Evolutionary conservation across 2,888 invertebrate genomes (phyloP).

Genomic region (Agrilus cyanescens): DNA sequence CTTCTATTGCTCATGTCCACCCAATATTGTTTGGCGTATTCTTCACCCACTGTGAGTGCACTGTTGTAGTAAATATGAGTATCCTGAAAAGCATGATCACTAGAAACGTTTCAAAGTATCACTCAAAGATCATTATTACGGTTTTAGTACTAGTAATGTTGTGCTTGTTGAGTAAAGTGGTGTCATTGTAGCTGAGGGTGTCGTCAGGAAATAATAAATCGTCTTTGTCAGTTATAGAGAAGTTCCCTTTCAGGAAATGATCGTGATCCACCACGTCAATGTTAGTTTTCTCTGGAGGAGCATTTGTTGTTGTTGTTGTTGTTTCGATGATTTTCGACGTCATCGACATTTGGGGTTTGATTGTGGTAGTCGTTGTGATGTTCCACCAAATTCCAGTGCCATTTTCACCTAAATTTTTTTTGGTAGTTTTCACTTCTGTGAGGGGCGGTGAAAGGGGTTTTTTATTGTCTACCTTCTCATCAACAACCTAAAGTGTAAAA

Average conservation of each 20-base stretch:
- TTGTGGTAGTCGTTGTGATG: conserved; percentile 11
- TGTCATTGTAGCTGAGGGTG: conserved; percentile 28
- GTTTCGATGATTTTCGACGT: conserved; percentile 1
- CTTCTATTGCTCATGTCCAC: conserved; percentile 49
- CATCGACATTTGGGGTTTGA: neutral
- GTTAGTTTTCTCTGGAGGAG: conserved; percentile 26
- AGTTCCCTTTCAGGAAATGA: too few relatives aligned
- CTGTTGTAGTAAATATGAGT: conserved; percentile 73
- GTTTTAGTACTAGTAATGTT: conserved; percentile 35
- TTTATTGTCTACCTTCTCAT: too few relatives aligned
- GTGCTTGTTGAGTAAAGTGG: conserved; percentile 33
- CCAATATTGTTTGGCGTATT: conserved; percentile 56
- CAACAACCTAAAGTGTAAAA: too few relatives aligned
- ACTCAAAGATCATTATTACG: conserved; percentile 16
- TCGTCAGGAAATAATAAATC: conserved; percentile 14
- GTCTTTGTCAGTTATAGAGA: conserved; percentile 6
- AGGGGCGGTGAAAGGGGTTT: neutral
- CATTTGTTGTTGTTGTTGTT: neutral
- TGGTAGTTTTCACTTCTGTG: conserved; percentile 1
- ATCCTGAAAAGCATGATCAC: conserved; percentile 40
- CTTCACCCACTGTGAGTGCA: conserved; percentile 48
- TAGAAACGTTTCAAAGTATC: conserved; percentile 8
- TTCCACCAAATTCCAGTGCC: conserved; percentile 36
- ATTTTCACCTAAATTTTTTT: conserved; percentile 36
- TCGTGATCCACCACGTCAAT: conserved; percentile 24